Evolutionary conservation across 2,888 invertebrate species (phyloP).

Genomic region (Trachelus tabidus): DNA sequence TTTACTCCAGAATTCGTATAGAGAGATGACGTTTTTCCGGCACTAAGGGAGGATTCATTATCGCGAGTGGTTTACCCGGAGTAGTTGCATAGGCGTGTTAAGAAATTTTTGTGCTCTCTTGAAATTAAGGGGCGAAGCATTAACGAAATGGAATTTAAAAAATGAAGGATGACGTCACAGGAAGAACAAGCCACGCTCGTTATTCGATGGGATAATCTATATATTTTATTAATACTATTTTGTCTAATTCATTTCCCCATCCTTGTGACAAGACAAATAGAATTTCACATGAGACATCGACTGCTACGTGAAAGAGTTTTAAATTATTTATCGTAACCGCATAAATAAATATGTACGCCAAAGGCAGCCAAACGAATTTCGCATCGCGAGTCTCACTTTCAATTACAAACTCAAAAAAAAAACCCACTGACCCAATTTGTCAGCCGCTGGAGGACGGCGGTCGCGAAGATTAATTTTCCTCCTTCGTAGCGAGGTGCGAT

Average conservation of each 20-base stretch:
- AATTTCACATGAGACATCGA: background rate
- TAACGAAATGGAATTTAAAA: background rate
- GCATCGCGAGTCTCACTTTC: too few species aligned
- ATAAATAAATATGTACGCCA: too few species aligned
- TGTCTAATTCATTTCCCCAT: background rate
- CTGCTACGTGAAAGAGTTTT: background rate
- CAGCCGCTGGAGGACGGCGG: too few species aligned
- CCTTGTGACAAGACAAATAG: background rate
- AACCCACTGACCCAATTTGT: too few species aligned
- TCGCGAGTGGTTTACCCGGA: background rate
- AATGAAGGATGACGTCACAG: background rate
- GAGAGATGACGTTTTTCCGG: background rate
- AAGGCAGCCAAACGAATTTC: too few species aligned
- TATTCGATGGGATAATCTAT: background rate
- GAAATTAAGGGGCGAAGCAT: background rate
- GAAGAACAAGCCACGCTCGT: background rate
- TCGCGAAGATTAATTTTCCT: too few species aligned
- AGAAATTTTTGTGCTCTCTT: background rate
- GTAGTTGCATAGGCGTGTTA: background rate
- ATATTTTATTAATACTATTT: background rate
- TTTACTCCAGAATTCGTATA: too few species aligned
- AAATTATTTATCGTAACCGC: too few species aligned
- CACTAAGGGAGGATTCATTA: background rate
- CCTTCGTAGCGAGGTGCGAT: too few species aligned
- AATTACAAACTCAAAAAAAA: too few species aligned